Evolutionary conservation across 2,888 invertebrate species (phyloP).

Genomic region (Leuctra nigra): DNA sequence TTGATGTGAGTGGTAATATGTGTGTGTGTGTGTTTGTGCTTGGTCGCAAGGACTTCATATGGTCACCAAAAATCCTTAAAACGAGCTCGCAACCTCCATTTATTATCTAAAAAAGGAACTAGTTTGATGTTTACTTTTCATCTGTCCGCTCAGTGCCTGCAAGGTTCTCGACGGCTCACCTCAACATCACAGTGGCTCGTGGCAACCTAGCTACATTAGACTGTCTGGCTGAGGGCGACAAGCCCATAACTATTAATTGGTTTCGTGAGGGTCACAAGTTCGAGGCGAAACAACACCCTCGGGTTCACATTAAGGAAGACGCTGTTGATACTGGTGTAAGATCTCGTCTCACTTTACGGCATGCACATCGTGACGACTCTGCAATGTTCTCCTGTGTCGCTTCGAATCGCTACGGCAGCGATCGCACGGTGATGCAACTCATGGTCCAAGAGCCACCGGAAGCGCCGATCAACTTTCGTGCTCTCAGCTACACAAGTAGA

Average conservation of each 20-base stretch:
- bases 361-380: slow-evolving; percentile 24
- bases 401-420: slow-evolving; percentile 40
- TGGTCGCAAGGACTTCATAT: too few relatives aligned
- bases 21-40: too few relatives aligned
- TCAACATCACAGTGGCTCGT: slow-evolving; percentile 32
- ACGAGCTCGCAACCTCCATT: too few relatives aligned
- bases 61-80: too few relatives aligned
- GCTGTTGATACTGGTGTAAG: slow-evolving; percentile 37
- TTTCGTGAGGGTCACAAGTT: slow-evolving; percentile 30
- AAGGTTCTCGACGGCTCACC: slow-evolving; percentile 29
- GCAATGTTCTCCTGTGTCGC: slow-evolving; percentile 39
- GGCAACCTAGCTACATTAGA: slow-evolving; percentile 31
- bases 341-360: slow-evolving; percentile 30
- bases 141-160: slow-evolving; percentile 34
- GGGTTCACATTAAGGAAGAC: slow-evolving; percentile 18
- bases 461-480: slow-evolving; percentile 35
- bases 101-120: too few relatives aligned
- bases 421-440: slow-evolving; percentile 29
- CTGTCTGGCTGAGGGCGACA: slow-evolving; percentile 34
- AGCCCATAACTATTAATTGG: slow-evolving; percentile 32
- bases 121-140: too few relatives aligned
- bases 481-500: slow-evolving; percentile 36
- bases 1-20: too few relatives aligned
- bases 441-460: slow-evolving; percentile 38
- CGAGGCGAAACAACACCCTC: slow-evolving; percentile 15